These are phyloP conservation scores for Ormyrus nitidulus DNA, from an alignment of 2,888 invertebrate species.

Conservation along the genomic window DNA sequence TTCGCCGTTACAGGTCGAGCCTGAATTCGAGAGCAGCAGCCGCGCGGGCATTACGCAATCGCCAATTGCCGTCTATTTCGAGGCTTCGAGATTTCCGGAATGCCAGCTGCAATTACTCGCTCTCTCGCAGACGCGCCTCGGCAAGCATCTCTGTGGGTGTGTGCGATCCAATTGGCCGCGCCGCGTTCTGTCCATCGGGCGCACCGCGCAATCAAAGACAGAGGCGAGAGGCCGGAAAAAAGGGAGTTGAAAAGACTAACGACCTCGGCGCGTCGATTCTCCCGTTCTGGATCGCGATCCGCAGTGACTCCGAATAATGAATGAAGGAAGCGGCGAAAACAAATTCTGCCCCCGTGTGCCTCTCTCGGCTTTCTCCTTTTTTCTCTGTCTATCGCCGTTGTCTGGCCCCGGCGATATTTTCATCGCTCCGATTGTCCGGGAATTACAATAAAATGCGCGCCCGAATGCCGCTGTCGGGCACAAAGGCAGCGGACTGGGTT, in stretches of 20 bases:
- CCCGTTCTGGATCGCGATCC: no score
- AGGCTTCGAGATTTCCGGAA: constrained; percentile 30
- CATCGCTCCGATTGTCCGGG: neutral
- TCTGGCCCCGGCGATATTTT: neutral
- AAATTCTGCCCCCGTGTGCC: no score
- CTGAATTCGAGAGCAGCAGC: no score
- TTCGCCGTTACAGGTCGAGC: no score
- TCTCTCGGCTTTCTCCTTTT: neutral
- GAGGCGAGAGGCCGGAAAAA: no score
- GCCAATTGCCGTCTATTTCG: neutral
- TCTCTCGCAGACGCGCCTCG: neutral
- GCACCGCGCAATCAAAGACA: no score
- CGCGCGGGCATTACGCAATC: neutral
- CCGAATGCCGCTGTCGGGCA: neutral
- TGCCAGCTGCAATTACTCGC: constrained; percentile 35
- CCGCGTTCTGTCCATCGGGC: no score
- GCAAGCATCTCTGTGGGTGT: neutral
- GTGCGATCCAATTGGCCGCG: constrained; percentile 21
- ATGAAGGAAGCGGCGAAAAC: no score
- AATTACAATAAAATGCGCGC: constrained; percentile 1
- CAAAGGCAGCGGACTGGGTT: neutral
- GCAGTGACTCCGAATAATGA: no score
- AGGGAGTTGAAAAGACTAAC: constrained; percentile 8
- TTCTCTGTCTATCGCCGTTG: no score
- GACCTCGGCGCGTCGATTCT: constrained; percentile 7